phyloP scores from a whole-genome alignment of 2,888 invertebrate genomes.

The Amphipyra tragopoginis region DNA sequence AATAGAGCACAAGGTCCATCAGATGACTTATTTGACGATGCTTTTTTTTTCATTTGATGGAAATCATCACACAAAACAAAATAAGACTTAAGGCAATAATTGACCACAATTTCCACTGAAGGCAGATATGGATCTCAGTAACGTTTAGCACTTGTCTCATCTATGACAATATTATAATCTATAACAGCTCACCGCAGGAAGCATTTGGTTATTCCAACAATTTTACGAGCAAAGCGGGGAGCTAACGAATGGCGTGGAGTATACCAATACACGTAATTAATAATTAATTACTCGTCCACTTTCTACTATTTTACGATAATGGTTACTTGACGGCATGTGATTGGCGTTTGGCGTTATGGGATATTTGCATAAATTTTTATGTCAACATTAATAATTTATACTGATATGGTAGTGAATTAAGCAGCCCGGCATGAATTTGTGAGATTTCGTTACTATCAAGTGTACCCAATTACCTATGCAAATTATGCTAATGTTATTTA shows the following conservation, averaged over 20 bases:
- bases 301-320: slow-evolving; percentile 46
- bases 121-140: no score
- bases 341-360: slow-evolving; percentile 16
- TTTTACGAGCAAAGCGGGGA: slow-evolving; percentile 31
- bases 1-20: no score
- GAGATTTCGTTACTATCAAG: slow-evolving; percentile 8
- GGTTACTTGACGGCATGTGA: slow-evolving; percentile 13
- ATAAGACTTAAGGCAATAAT: no score
- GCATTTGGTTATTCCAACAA: slow-evolving; percentile 26
- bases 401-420: slow-evolving; percentile 11
- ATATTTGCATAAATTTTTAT: slow-evolving; percentile 27
- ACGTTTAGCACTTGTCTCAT: no score
- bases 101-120: no score
- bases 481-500: slow-evolving; percentile 16
- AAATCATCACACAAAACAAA: no score
- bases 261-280: slow-evolving; percentile 41
- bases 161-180: slow-evolving; percentile 1
- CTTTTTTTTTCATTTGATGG: no score
- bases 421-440: slow-evolving; percentile 11
- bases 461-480: no score
- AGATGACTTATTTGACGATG: no score
- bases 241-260: slow-evolving; percentile 15
- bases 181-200: slow-evolving; percentile 28
- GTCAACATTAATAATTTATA: slow-evolving; percentile 25
- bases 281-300: slow-evolving; percentile 31